phyloP scores from a whole-genome alignment of 2,888 invertebrate genomes.

The Ctena decussata region DNA sequence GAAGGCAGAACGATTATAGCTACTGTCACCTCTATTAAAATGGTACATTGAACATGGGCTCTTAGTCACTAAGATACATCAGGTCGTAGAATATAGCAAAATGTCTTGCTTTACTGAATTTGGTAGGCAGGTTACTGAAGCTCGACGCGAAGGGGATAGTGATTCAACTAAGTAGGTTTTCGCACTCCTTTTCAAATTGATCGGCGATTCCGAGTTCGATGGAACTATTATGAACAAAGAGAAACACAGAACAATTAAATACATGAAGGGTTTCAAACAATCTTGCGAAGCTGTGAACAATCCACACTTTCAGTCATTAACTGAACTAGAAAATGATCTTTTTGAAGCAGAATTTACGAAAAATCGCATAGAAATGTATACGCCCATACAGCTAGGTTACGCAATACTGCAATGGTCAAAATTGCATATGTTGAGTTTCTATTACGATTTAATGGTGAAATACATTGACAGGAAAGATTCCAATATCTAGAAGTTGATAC shows the following conservation, averaged over 20 bases:
- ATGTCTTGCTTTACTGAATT: not conserved
- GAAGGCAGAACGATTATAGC: not conserved
- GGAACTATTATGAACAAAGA: not conserved
- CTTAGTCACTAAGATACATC: not conserved
- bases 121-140: not conserved
- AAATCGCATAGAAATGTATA: slow-evolving; percentile 10
- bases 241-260: not conserved
- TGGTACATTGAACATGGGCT: not conserved
- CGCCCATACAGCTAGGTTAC: slow-evolving; percentile 54
- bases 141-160: not conserved
- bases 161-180: not conserved
- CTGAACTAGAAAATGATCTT: not conserved
- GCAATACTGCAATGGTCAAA: slow-evolving; percentile 64
- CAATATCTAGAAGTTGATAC: slow-evolving; percentile 62
- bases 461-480: slow-evolving; percentile 32
- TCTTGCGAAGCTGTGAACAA: not conserved
- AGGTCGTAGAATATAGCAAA: not conserved
- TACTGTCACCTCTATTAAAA: not conserved
- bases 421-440: slow-evolving; percentile 50
- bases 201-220: not conserved
- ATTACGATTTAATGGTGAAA: slow-evolving; percentile 48
- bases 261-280: not conserved
- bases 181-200: not conserved
- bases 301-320: not conserved
- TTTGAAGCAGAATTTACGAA: slow-evolving; percentile 16